Conservation (phyloP, 2,888 invertebrate species). For the Cynaeus angustus region DNA sequence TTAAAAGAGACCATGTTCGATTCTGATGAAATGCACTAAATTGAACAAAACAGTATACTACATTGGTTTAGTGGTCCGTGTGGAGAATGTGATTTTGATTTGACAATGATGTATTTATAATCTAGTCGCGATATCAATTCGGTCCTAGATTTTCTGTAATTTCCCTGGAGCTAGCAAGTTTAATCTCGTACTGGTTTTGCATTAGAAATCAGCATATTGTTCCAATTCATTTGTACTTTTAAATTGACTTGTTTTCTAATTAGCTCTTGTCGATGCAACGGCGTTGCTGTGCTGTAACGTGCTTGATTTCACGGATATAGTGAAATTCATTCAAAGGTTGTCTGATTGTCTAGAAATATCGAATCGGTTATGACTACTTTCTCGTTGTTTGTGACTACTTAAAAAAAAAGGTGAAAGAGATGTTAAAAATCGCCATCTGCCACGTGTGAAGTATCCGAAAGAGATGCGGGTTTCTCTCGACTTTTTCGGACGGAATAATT, state of each 20-base stretch:
- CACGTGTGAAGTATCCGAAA: neutral
- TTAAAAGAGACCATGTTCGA: conserved; percentile 18
- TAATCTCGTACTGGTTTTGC: conserved; percentile 55
- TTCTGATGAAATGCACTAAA: conserved; percentile 23
- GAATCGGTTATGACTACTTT: conserved; percentile 14
- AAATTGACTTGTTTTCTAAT: conserved; percentile 22
- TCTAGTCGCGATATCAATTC: conserved; percentile 52
- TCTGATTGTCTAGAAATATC: conserved; percentile 13
- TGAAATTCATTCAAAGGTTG: neutral
- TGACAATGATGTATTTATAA: conserved; percentile 54
- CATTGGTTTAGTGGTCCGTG: conserved; percentile 48
- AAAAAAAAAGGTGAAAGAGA: conserved; percentile 5
- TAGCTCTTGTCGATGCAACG: neutral
- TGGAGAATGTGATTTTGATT: conserved; percentile 52
- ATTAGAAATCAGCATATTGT: conserved; percentile 48
- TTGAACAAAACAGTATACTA: conserved; percentile 20
- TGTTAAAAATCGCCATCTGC: conserved; percentile 14
- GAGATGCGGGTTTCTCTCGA: neutral
- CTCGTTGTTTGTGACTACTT: neutral
- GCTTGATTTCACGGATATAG: neutral
- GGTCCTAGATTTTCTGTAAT: conserved; percentile 60
- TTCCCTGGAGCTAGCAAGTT: conserved; percentile 63
- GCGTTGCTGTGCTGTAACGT: neutral
- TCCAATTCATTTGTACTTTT: conserved; percentile 35
- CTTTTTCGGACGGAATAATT: too few relatives aligned